Evolutionary conservation across 2,797 vertebrate species (phyloP), one percentile per base, ranked within the genome.

Genomic region (Podargus strigoides): DNA sequence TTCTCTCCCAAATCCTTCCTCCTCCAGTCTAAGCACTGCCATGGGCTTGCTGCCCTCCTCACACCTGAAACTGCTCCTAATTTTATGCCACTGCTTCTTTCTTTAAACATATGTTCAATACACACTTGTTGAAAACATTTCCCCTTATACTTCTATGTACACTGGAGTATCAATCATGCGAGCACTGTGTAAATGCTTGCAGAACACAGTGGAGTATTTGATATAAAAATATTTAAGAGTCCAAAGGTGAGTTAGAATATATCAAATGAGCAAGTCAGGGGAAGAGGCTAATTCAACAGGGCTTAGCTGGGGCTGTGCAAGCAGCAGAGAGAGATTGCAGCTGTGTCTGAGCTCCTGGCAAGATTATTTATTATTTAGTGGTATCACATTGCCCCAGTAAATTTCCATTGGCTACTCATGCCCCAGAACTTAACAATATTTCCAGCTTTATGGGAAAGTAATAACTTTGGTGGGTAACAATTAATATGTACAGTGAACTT

Each of bases 201-300:
- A 76, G 62, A 88, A 27, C 58, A 88, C 41, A 39, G 75, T 36
- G 12, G 21, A 64, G 22, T 85, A 63, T 88, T 81, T 89, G 63
- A 80, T 64, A 44, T 67, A 88, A 95, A 94, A 96, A 88, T 73
- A 91, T 87, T 91, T 93, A 75, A 55, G 70, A 82, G 79, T 78
- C 58, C 83, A 94, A 88, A 94, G 94, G 44, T 88, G 87, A 90
- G n/a, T 46, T 67, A 88, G 55, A 88, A 94, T 70, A 49, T 0
- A 85, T 64, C 63, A 91, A 22, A 58, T 50, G 69, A 88, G 62
- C 50, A 81, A 79, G 26, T 28, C 85, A 82, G 63, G 37, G 37
- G 30, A 90, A 90, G 47, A 94, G 44, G 49, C 30, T 77, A 90
- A 86, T 84, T 88, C 85, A 93, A 37, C 46, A 83, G 55, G 53